phyloP scores from a whole-genome alignment of 1,140 invertebrate genomes.

The Papilio aristodemus region DNA sequence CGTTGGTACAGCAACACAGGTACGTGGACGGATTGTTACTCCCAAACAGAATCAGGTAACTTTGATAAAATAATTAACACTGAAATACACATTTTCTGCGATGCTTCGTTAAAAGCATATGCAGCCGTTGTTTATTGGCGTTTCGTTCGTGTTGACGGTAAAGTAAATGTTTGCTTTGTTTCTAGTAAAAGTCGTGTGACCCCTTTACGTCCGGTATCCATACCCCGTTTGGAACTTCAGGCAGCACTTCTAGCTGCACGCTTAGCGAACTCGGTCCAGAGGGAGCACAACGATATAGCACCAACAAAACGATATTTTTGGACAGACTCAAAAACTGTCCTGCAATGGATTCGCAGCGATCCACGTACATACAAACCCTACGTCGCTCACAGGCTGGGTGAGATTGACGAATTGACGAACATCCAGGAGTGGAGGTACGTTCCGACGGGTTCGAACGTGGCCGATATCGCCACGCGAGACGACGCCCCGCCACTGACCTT shows the following conservation, averaged over 20 bases:
- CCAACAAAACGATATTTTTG: conserved; percentile 35
- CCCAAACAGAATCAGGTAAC: neutral
- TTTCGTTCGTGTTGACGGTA: conserved; percentile 28
- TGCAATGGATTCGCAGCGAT: conserved; percentile 1
- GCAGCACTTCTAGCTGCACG: conserved; percentile 52
- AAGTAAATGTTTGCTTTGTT: conserved; percentile 38
- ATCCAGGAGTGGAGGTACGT: conserved; percentile 46
- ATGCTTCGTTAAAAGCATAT: conserved; percentile 40
- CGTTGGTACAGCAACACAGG: conserved; percentile 33
- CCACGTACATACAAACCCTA: conserved; percentile 38
- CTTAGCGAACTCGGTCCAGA: conserved; percentile 39
- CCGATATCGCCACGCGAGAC: conserved; percentile 56
- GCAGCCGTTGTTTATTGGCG: conserved; percentile 43
- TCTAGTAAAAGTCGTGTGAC: conserved; percentile 48
- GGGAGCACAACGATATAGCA: conserved; percentile 43
- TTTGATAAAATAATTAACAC: conserved; percentile 25
- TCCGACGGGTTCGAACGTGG: conserved; percentile 43
- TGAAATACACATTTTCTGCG: conserved; percentile 45
- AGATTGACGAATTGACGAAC: conserved; percentile 47
- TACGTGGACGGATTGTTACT: conserved; percentile 26
- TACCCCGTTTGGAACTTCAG: conserved; percentile 62
- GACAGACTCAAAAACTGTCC: conserved; percentile 35
- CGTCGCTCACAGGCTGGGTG: conserved; percentile 45
- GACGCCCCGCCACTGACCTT: conserved; percentile 13
- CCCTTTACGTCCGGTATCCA: conserved; percentile 48